A percentile compares a stretch with the other conserved stretches of the same genome.
Conservation (phyloP, 2,888 invertebrate species). For the Quadroppia sp. region DNA sequence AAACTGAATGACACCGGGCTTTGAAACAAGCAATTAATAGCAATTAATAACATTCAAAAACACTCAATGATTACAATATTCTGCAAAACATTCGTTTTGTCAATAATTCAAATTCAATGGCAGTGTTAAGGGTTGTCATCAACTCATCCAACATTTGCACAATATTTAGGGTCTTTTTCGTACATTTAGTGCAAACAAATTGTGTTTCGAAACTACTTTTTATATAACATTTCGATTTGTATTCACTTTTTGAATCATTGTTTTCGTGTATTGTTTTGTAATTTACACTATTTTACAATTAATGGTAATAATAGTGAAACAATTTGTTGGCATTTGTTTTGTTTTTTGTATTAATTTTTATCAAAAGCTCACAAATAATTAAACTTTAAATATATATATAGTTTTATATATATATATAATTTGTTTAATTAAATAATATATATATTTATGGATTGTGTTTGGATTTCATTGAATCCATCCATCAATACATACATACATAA, state of each 20-base stretch:
- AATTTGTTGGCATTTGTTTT: conserved; percentile 36
- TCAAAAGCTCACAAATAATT: conserved; percentile 33
- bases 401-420: conserved; percentile 11
- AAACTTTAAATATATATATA: not conserved
- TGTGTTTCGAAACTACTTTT: not conserved
- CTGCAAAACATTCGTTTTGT: conserved; percentile 24
- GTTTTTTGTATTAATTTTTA: conserved; percentile 12
- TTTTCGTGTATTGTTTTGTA: not conserved
- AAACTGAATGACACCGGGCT: conserved; percentile 6
- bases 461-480: conserved; percentile 11
- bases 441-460: conserved; percentile 10
- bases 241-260: not conserved
- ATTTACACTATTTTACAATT: conserved; percentile 35
- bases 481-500: no score
- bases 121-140: conserved; percentile 36
- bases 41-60: conserved; percentile 16
- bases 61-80: conserved; percentile 27
- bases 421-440: conserved; percentile 19
- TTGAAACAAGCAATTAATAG: conserved; percentile 12
- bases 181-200: conserved; percentile 29
- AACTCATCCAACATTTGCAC: conserved; percentile 4
- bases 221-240: conserved; percentile 3
- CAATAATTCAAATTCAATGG: conserved; percentile 31
- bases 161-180: conserved; percentile 29
- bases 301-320: conserved; percentile 29